Base-by-base conservation (phyloP, 1,140 invertebrate genomes). In the Rhagoletis zephyria region DNA sequence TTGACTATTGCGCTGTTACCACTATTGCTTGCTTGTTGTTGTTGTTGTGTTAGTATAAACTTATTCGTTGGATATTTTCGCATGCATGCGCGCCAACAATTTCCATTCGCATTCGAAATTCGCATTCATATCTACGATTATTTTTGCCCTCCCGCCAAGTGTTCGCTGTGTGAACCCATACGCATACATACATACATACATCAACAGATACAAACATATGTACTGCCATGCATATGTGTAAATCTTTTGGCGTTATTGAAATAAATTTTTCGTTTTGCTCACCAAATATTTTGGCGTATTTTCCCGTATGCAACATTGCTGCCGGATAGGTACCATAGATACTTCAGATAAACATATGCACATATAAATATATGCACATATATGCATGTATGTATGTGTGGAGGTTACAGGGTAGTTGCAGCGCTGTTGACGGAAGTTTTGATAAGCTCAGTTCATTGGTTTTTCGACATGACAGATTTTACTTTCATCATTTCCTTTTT, bases 371-470 rank as follows among this genome's bases (percentile, higher is more conserved):
- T 30, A 30, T 30, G 30, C 30, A 30, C 30, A 30, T 30, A 30
- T 30, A 30, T 30, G 30, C 30, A 30, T 30, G 30, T 30, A 30
- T 30, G 59, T 60, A 12, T 60, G 59, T 60, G 6, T 6, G 59
- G 12, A 12, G 12, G 16, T 63, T 14, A 14, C 16, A 14, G 61
- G 10, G 61, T n/a, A 4, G 14, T 30, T 16, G 48, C 51, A 2
- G n/a, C 67, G 45, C 48, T 56, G 48, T 56, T 81, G 48, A 81
- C 74, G 74, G 74, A 81, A 56, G 48, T 81, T 81, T 81, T 81
- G 74, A 81, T 81, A 81, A 81, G 74, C 74, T 81, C 74, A 81
- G 74, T 51, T 81, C 48, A 81, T 81, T 81, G 74, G 74, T 51
- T 81, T 81, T 81, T 81, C 74, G 74, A 81, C 74, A 30, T 81